These are phyloP conservation scores for Drosophila affinis DNA, from an alignment of 2,888 invertebrate genomes.

Conservation along the genomic window DNA sequence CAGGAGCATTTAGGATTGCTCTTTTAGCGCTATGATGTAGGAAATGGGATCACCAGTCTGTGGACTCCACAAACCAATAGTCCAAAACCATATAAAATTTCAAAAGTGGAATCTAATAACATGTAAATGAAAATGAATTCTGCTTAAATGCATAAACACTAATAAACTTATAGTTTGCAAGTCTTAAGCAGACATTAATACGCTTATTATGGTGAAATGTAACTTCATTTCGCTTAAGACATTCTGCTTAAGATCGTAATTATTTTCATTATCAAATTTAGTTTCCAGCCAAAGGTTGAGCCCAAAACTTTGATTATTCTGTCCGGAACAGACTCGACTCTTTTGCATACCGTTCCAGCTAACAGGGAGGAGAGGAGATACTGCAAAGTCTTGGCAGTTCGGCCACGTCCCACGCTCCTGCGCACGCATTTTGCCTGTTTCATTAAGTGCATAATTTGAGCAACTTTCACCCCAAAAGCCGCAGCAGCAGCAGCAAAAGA, in stretches of 20 bases:
- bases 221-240: background rate
- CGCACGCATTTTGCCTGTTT: conserved; percentile 41
- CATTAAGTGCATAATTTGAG: conserved; percentile 76
- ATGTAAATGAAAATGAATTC: too few species aligned
- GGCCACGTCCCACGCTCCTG: conserved; percentile 12
- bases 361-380: background rate
- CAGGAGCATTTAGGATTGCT: too few species aligned
- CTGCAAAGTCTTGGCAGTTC: conserved; percentile 2
- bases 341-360: background rate
- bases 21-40: too few species aligned
- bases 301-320: conserved; percentile 32
- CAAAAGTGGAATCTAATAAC: too few species aligned
- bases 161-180: background rate
- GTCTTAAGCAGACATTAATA: background rate
- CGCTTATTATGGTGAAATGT: background rate
- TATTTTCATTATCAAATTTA: conserved; percentile 8
- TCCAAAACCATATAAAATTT: too few species aligned
- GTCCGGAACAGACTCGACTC: conserved; percentile 16
- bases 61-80: too few species aligned
- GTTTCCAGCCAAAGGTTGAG: conserved; percentile 4
- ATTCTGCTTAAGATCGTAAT: background rate
- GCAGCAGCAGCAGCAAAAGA: conserved; percentile 47
- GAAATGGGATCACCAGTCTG: too few species aligned
- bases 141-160: background rate
- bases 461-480: conserved; percentile 54